Evolutionary conservation across 2,888 invertebrate genomes (phyloP), one percentile per base, ranked within the genome.

Genomic region (Mesorhabditis belari): DNA sequence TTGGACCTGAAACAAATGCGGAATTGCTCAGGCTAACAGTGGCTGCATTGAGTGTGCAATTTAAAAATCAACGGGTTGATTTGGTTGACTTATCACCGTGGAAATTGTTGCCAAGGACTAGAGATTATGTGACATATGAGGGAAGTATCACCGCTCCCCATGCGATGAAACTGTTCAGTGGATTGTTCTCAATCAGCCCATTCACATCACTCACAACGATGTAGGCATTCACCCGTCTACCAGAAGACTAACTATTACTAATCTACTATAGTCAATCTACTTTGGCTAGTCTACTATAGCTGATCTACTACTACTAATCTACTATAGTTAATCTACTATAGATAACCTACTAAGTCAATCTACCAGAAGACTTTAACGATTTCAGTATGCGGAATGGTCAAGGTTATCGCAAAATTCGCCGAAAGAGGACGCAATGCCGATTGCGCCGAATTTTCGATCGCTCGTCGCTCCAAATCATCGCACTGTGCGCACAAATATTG

Each of bases 171-270:
- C 83, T 0, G 83, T 83, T 59, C 91, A 94, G 64, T 96, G 96
- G 96, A 88, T 96, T 80, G 90, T 96, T 80, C 88, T 93, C 83
- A 96, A 96, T 85, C 93, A 92, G 83, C 95, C 95, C 69, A 91
- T 95, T 82, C 93, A 92, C 86, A 91, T 95, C 82, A 91, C 92
- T 73, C 89, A 89, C 80, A 90, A 91, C 83, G 92, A 94, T 88
- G 94, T 94, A 84, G 83, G 85, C 44, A n/a, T n/a, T n/a, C n/a
- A n/a, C n/a, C n/a, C n/a, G n/a, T n/a, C n/a, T n/a, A n/a, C n/a
- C n/a, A n/a, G n/a, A n/a, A n/a, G n/a, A n/a, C n/a, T n/a, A n/a
- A n/a, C n/a, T n/a, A n/a, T n/a, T n/a, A n/a, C n/a, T n/a, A n/a
- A n/a, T n/a, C n/a, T n/a, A n/a, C n/a, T n/a, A n/a, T n/a, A n/a